Percentiles rank a stretch among this genome's conserved stretches.
Conservation (phyloP, 2,888 invertebrate genomes). For the Nycteola revayana region DNA sequence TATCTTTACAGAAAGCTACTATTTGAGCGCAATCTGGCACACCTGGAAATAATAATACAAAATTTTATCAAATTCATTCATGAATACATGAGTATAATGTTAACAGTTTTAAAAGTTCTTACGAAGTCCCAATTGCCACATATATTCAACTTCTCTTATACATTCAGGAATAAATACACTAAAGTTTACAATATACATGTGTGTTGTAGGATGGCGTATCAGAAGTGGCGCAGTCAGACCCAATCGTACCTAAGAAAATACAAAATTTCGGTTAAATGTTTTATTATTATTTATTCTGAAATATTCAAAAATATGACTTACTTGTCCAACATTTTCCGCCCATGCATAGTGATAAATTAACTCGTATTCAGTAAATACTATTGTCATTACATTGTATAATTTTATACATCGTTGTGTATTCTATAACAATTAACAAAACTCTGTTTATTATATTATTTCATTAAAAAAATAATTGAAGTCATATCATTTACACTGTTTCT, state of each 20-base stretch:
- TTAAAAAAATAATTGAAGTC: too few relatives aligned
- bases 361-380: slow-evolving; percentile 92
- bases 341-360: slow-evolving; percentile 91
- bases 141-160: slow-evolving; percentile 90
- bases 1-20: slow-evolving; percentile 87
- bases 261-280: neutral
- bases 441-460: neutral
- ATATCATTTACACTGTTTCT: too few relatives aligned
- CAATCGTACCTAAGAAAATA: slow-evolving; percentile 77
- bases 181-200: slow-evolving; percentile 86
- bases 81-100: neutral
- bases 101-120: slow-evolving; percentile 41
- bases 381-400: slow-evolving; percentile 89
- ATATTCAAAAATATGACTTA: slow-evolving; percentile 40
- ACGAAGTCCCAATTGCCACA: slow-evolving; percentile 88
- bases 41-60: slow-evolving; percentile 47
- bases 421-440: slow-evolving; percentile 55
- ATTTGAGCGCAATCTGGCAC: slow-evolving; percentile 90
- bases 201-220: slow-evolving; percentile 84
- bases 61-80: neutral
- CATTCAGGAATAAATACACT: slow-evolving; percentile 87
- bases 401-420: slow-evolving; percentile 88
- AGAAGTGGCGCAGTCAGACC: slow-evolving; percentile 87
- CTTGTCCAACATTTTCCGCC: slow-evolving; percentile 88
- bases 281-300: too few relatives aligned